Evolutionary conservation across 2,797 vertebrate species (phyloP).

Genomic region (Pipistrellus pygmaeus): DNA sequence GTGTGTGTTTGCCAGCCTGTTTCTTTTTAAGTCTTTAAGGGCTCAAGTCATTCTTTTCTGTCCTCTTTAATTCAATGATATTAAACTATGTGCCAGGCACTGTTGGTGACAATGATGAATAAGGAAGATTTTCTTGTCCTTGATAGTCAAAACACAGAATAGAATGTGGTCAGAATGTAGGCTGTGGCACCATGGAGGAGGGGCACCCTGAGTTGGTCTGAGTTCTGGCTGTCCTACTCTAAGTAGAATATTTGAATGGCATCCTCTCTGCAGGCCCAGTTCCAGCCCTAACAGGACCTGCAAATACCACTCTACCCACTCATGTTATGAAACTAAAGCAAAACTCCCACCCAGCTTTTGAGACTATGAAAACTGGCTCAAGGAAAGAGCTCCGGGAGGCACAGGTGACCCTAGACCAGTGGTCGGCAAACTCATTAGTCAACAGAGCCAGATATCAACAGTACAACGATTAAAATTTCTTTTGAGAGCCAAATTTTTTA

Average conservation of each 20-base stretch:
- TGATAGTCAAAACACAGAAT: background rate
- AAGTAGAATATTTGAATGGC: background rate
- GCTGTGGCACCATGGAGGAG: background rate
- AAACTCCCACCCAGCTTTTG: background rate
- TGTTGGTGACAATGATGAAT: slow-evolving; percentile 53
- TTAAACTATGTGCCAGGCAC: slow-evolving; percentile 3
- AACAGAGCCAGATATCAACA: too few relatives aligned
- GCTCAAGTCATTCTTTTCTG: slow-evolving; percentile 27
- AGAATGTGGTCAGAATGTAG: background rate
- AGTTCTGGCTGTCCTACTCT: background rate
- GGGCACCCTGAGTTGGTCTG: too few relatives aligned
- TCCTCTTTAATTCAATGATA: slow-evolving; percentile 57
- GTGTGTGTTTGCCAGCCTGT: background rate
- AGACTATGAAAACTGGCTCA: background rate
- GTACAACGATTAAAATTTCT: too few relatives aligned
- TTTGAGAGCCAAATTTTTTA: too few relatives aligned
- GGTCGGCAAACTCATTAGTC: too few relatives aligned
- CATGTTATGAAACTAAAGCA: background rate
- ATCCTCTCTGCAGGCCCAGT: background rate
- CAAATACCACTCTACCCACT: background rate
- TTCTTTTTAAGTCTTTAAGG: slow-evolving; percentile 30
- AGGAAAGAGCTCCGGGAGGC: background rate
- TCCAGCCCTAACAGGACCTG: background rate
- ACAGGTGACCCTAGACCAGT: background rate
- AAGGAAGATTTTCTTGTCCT: slow-evolving; percentile 45